A percentile compares a stretch with the other conserved stretches of the same genome.
Evolutionary conservation across 2,113 vertebrate species (phyloP).

Genomic region (Hemicordylus capensis): DNA sequence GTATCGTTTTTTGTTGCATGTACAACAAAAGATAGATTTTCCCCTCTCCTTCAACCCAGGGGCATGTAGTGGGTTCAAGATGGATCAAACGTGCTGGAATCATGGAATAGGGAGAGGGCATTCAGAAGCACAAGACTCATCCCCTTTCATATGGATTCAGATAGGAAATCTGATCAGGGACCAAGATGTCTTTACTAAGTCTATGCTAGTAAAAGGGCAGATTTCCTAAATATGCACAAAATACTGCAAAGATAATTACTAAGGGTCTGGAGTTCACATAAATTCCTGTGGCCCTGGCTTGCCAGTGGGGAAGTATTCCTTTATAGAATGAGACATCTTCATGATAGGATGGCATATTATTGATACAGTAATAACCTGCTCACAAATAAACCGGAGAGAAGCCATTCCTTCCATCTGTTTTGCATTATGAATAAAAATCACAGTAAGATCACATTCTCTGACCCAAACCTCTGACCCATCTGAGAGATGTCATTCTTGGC

Average conservation of each 20-base stretch:
- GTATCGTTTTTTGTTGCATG: background rate
- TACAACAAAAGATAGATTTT: background rate
- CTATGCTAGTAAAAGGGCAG: background rate
- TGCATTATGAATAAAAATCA: slow-evolving; percentile 34
- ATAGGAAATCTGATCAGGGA: too few species aligned
- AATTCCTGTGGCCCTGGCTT: background rate
- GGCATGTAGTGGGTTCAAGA: background rate
- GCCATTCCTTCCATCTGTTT: background rate
- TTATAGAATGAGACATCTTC: background rate
- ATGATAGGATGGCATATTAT: background rate
- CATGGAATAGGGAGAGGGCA: background rate
- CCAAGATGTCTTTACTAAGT: too few species aligned
- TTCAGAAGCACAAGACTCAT: too few species aligned
- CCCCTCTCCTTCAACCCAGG: background rate
- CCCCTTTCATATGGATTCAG: too few species aligned
- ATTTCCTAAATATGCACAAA: background rate
- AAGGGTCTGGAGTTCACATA: background rate
- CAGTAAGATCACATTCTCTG: background rate
- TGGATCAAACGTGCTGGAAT: background rate
- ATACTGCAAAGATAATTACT: background rate
- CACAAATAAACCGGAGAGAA: background rate
- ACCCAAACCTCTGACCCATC: slow-evolving; percentile 19
- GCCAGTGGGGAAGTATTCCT: background rate
- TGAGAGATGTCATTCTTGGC: slow-evolving; percentile 49
- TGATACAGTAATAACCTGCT: background rate